These are phyloP conservation scores for Rhadina sibilatrix DNA, from an alignment of 2,113 vertebrate species.

Conservation along the genomic window DNA sequence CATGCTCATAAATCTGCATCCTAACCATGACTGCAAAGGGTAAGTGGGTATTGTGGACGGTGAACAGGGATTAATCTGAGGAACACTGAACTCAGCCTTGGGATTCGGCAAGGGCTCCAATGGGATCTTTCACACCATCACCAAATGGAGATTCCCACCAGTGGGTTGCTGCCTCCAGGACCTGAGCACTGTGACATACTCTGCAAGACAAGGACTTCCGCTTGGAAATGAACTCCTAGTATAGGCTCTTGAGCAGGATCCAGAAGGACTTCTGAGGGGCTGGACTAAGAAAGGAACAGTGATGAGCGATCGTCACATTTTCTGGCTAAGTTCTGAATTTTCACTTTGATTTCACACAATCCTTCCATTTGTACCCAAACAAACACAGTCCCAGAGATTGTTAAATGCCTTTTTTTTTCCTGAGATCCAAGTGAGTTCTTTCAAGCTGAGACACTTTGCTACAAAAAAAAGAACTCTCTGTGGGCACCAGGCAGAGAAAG, in stretches of 20 bases:
- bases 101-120: neutral
- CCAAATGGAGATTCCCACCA: accelerated
- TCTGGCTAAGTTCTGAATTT: neutral
- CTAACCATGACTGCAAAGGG: neutral
- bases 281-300: neutral
- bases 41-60: neutral
- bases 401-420: neutral
- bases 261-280: neutral
- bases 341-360: neutral
- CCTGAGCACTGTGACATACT: neutral
- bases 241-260: neutral
- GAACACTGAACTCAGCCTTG: neutral
- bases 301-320: neutral
- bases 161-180: neutral
- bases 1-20: neutral
- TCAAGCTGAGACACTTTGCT: neutral
- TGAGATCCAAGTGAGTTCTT: neutral
- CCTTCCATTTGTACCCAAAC: neutral
- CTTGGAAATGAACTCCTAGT: neutral
- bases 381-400: neutral
- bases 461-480: neutral
- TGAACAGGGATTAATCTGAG: neutral
- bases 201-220: neutral
- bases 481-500: neutral
- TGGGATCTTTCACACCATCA: neutral